Base-by-base conservation (phyloP, 2,888 invertebrate genomes). In the Bellardia bayeri region DNA sequence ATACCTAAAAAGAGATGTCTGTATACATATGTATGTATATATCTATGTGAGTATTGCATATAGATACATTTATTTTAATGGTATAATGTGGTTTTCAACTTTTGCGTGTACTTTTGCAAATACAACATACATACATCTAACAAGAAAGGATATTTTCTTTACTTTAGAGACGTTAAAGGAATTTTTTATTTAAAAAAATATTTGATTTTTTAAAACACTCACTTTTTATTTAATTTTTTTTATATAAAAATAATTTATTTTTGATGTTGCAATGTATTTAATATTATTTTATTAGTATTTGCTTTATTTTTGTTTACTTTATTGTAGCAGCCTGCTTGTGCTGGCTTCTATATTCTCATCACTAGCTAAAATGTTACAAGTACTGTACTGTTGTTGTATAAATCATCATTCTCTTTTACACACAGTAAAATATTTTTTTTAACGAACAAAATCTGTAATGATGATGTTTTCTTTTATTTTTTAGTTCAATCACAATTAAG, bases 321-420 rank as follows among this genome's bases (percentile, higher is more conserved):
- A 58, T 51, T 33, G 2, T 33, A 33, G 37, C 37, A 37, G 5
- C 37, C 58, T 42, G n/a, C 4, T n/a, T 68, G 11, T 42, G 56
- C 56, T n/a, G 40, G 49, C 30, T 5, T 72, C 14, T 51, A n/a
- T 72, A 30, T 30, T 45, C n/a, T 72, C 79, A 85, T 68, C 51
- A 68, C 61, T 75, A 63, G 30, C 54, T 7, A 58, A 68, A 61
- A 63, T 85, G 4, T 69, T 68, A 64, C 54, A 80, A 85, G 74
- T 61, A 84, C 84, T 85, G 80, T 85, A 85, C n/a, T 51, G 64
- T n/a, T 68, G 66, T 51, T 9, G 42, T 5, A 79, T 37, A 71
- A 80, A 63, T 63, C 71, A 63, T 63, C 71, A 56, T 56, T 30
- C 33, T 23, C 9, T 33, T 63, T 72, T 63, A 9, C 33, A 45